Evolutionary conservation across 2,888 invertebrate genomes (phyloP), one percentile per base, ranked within the genome.

Genomic region (Acrobasis repandana): DNA sequence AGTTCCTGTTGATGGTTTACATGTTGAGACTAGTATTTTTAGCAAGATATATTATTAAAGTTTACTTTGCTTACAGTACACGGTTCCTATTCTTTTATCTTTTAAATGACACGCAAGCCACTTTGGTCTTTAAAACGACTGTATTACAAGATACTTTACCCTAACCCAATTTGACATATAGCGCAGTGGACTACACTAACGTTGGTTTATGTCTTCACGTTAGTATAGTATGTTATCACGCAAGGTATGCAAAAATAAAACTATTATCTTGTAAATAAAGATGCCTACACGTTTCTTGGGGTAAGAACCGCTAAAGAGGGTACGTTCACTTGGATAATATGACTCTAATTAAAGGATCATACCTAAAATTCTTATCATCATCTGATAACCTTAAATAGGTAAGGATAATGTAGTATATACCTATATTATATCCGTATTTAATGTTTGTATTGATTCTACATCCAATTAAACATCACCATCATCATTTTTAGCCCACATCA

Each of bases 161-260:
- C 1, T 38, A 58, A 34, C 18, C 16, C 18, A 34, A 18, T 46
- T 46, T 46, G n/a, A 49, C 9, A 18, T 11, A 58, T 49, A 58
- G 16, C 18, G 34, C 47, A 49, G 49, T 38, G 18, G 10, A 36
- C 46, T 48, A 14, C 16, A 48, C 14, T 33, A 5, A 36, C 34
- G 16, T 28, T 36, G 69, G 74, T 71, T 73, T 71, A 66, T 65
- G 72, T 73, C 71, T 72, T 71, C 67, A 72, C 70, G 71, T 77
- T 76, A 74, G 67, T 72, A 78, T 70, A 65, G 70, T 70, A 61
- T 62, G 69, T 65, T 67, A 71, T 68, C 83, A 82, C 82, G 82
- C 81, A 66, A 82, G 65, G 63, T 74, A 70, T 72, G 75, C 69
- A 72, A 67, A 75, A 74, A 75, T 74, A 74, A 71, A 72, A 71